These are phyloP conservation scores for Biston stratarius DNA, from an alignment of 2,888 invertebrate species.

Conservation along the genomic window DNA sequence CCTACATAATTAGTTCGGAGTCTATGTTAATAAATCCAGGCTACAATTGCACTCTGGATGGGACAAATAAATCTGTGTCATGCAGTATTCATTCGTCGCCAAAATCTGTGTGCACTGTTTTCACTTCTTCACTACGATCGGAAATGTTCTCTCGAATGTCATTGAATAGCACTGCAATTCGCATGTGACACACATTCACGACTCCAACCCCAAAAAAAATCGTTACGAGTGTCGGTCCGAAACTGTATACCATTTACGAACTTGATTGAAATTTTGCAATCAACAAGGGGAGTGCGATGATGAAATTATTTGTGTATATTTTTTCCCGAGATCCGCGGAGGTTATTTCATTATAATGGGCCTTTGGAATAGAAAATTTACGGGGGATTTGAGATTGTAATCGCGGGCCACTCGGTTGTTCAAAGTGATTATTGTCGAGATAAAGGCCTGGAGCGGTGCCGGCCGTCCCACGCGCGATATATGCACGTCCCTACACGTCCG, in stretches of 20 bases:
- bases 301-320: constrained; percentile 85
- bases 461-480: constrained; percentile 71
- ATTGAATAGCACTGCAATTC: constrained; percentile 56
- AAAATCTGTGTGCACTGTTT: constrained; percentile 60
- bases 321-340: constrained; percentile 74
- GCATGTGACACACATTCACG: constrained; percentile 42
- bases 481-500: constrained; percentile 44
- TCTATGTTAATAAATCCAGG: constrained; percentile 74
- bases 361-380: constrained; percentile 81
- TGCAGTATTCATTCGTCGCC: constrained; percentile 71
- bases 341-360: constrained; percentile 78
- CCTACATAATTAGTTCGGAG: constrained; percentile 73
- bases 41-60: constrained; percentile 78
- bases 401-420: constrained; percentile 81
- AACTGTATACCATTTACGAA: constrained; percentile 83
- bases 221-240: constrained; percentile 81
- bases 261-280: constrained; percentile 86
- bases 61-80: constrained; percentile 83
- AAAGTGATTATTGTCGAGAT: constrained; percentile 83
- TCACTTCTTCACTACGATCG: constrained; percentile 41
- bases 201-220: constrained; percentile 80
- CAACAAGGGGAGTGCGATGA: constrained; percentile 82
- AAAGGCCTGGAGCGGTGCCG: constrained; percentile 70
- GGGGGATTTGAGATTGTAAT: constrained; percentile 84
- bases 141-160: constrained; percentile 52